Evolutionary conservation across 2,113 vertebrate species (phyloP), one percentile per base, ranked within the genome.

Genomic region (Bambusicola thoracicus): DNA sequence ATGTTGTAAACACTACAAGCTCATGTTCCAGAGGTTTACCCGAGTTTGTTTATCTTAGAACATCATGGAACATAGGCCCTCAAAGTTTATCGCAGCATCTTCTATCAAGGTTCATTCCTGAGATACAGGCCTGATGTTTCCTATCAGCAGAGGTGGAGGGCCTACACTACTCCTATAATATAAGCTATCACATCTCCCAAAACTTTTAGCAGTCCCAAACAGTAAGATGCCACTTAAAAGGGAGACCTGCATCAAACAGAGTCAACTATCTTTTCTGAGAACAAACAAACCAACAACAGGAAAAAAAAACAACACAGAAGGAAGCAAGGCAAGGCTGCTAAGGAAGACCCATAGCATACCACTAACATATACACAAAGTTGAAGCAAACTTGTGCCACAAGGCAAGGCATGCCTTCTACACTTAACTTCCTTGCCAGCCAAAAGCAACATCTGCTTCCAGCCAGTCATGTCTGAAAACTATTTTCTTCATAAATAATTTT

Each of bases 41-140:
- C 0, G 4, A 34, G 29, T 22, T 55, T 6, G 3, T 10, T 70
- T 70, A 32, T 46, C 30, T 29, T 22, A 12, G 13, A 91, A 32
- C 18, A 55, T 8, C n/a, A 59, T 0, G 0, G 38, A 4, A 36
- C 40, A 69, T 30, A 74, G 56, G 41, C 51, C 9, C 24, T n/a
- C 5, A n/a, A 17, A 58, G 79, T 46, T 36, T 46, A 32, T 8
- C 67, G 34, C 10, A 15, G 17, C 63, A 40, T 66, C 75, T 85
- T 79, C 41, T 30, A 24, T 16, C 21, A 6, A 13, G 22, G 73
- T 13, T 85, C 25, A 38, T 41, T 32, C 11, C 30, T 16, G 34
- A 69, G 17, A 36, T 10, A 38, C n/a, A 69, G n/a, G 67, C 25
- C 36, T 49, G 27, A 36, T 62, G 34, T n/a, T n/a, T 38, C 10